Base-by-base conservation (phyloP, 1,140 invertebrate species). In the Aleiodes sp. region DNA sequence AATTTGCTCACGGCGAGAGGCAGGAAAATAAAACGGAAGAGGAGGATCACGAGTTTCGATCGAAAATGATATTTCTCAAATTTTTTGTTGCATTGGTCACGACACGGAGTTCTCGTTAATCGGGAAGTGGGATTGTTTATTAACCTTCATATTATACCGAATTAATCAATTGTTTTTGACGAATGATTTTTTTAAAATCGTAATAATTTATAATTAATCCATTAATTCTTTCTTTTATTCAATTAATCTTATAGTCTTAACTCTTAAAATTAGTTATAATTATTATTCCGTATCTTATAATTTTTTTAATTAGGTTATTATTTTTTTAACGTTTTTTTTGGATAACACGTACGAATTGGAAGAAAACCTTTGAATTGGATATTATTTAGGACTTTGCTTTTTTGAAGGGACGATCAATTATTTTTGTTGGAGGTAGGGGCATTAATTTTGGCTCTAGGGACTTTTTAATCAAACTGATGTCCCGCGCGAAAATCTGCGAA, bases 201-300 rank as follows among this genome's bases (percentile, higher is more conserved):
- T 77, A 75, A 76, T 77, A 78, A 78, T 76, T 79, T 77, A 73
- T 75, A 77, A 75, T 77, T 80, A 59, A 26, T 67, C 12, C 77
- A 76, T 77, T 78, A 70, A 69, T 80, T n/a, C n/a, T n/a, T 79
- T 79, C 63, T 75, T 80, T 78, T 77, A 76, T 79, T 80, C 65
- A 80, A 77, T 79, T 81, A 80, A 78, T 81, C 78, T 31, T 73
- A 81, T 82, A 82, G 76, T 80, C 80, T 84, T 83, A 80, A 84
- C 81, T 79, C 74, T 80, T 78, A 81, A 77, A 73, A 64, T 80
- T 80, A 80, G 76, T 59, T 75, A 79, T 77, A 74, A 82, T 84
- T 80, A 83, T 83, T 83, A 80, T 84, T 83, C 82, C 80, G 79
- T 83, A 81, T 78, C 80, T 81, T 81, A 84, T 84, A 83, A 63